These are phyloP conservation scores for Candoia aspera DNA, from an alignment of 2,113 vertebrate genomes.

Conservation along the genomic window DNA sequence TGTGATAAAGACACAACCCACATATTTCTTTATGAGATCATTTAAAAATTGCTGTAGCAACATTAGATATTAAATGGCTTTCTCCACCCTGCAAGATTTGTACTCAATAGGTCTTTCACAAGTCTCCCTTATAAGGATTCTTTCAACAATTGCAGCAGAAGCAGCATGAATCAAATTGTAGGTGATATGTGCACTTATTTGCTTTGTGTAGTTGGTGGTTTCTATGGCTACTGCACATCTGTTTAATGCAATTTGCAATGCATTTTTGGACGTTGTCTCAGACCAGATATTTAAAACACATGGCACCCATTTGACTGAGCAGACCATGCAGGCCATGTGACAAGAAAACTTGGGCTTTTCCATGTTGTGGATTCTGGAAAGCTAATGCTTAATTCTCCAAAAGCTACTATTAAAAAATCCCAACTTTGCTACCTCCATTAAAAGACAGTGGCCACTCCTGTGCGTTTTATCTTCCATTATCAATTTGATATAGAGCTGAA, in stretches of 20 bases:
- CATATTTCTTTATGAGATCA: conserved; percentile 69
- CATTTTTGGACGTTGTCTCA: conserved; percentile 53
- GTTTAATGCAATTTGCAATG: conserved; percentile 55
- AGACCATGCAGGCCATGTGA: conserved; percentile 41
- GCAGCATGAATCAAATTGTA: conserved; percentile 60
- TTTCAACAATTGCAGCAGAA: conserved; percentile 60
- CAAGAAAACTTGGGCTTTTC: conserved; percentile 20
- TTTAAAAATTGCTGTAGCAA: conserved; percentile 64
- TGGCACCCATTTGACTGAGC: conserved; percentile 40
- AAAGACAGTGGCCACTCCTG: neutral
- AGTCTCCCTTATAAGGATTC: conserved; percentile 50
- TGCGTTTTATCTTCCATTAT: neutral
- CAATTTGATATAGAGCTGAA: neutral
- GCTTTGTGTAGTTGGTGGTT: conserved; percentile 60
- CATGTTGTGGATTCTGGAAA: conserved; percentile 1
- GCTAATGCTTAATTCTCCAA: neutral
- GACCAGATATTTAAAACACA: conserved; percentile 53
- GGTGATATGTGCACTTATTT: conserved; percentile 67
- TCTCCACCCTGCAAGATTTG: conserved; percentile 62
- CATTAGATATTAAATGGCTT: conserved; percentile 65
- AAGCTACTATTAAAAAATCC: neutral
- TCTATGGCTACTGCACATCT: conserved; percentile 64
- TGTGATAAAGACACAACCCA: conserved; percentile 59
- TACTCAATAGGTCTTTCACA: conserved; percentile 58
- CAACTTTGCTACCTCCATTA: neutral